Evolutionary conservation across 2,888 invertebrate species (phyloP).

Genomic region (Drosophila parthenogenetica): DNA sequence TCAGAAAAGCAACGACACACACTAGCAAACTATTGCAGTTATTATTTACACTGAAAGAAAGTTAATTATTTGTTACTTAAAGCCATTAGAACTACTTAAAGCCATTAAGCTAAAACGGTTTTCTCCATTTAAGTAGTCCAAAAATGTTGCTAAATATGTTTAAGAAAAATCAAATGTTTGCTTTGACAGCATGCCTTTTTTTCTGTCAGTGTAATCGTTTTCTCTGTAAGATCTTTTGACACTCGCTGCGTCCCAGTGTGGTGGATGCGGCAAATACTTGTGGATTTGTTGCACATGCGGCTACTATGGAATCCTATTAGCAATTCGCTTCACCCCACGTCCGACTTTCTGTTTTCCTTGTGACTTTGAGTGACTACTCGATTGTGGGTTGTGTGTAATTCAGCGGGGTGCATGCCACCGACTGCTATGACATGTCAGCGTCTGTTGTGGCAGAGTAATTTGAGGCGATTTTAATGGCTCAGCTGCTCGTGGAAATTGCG

Average conservation of each 20-base stretch:
- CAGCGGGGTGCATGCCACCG: conserved; percentile 5
- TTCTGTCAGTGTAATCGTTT: not conserved
- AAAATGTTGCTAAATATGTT: too few species aligned
- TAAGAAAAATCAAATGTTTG: not conserved
- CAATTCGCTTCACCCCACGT: conserved; percentile 16
- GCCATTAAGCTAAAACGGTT: too few species aligned
- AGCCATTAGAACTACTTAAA: too few species aligned
- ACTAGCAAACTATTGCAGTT: conserved; percentile 5
- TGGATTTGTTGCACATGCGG: conserved; percentile 40
- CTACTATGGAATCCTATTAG: conserved; percentile 33
- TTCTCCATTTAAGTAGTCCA: too few species aligned
- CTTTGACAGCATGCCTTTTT: not conserved
- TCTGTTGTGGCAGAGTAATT: conserved; percentile 14
- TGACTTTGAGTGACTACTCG: conserved; percentile 8
- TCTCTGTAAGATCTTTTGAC: not conserved
- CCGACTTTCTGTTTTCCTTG: conserved; percentile 7
- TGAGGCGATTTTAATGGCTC: conserved; percentile 36
- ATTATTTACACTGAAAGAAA: not conserved
- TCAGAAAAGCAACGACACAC: conserved; percentile 12
- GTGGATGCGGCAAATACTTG: conserved; percentile 8
- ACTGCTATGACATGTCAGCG: conserved; percentile 6
- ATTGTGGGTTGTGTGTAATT: conserved; percentile 1
- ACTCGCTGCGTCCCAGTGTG: not conserved
- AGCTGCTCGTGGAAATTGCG: conserved; percentile 47
- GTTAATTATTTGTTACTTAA: too few species aligned